Base-by-base conservation (phyloP, 2,113 vertebrate species). In the Scophthalmus maximus region DNA sequence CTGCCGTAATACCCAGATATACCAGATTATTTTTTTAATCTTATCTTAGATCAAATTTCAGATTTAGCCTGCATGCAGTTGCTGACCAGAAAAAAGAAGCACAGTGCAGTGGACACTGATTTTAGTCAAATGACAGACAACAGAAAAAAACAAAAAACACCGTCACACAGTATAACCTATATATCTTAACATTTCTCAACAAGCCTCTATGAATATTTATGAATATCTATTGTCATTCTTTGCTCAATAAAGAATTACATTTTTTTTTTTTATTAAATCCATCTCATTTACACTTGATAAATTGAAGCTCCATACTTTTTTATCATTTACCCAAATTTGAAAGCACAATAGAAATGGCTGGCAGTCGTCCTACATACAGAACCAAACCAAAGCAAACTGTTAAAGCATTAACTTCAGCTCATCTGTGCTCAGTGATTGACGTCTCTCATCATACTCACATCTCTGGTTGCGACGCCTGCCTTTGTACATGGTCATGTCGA, bases 371-470 rank as follows among this genome's bases (percentile, higher is more conserved):
- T 29, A 4, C 7, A n/a, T 0, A 27, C 25, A 44, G 17, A 3
- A 15, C 12, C 7, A 12, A 40, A 14, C 38, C 9, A 46, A 20
- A 22, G 8, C n/a, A n/a, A n/a, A n/a, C n/a, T n/a, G n/a, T n/a
- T n/a, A n/a, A n/a, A n/a, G n/a, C n/a, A n/a, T n/a, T n/a, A n/a
- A n/a, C n/a, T n/a, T 18, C 0, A 58, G 55, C 38, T 32, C 46
- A 2, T 55, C 17, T 3, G 14, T 29, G 23, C n/a, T 29, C 25
- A 22, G 22, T 81, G 34, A 8, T n/a, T n/a, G n/a, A n/a, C n/a
- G n/a, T n/a, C n/a, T n/a, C n/a, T n/a, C n/a, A n/a, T n/a, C 17
- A 22, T 96, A 98, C 97, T 98, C 93, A 98, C 97, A 95, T 97
- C 96, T 96, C 73, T 95, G 95, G 89, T 94, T 95, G 90, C 96